Percentiles rank a stretch among this genome's conserved stretches.
phyloP scores from a whole-genome alignment of 1,140 invertebrate species.

The Arion vulgaris region DNA sequence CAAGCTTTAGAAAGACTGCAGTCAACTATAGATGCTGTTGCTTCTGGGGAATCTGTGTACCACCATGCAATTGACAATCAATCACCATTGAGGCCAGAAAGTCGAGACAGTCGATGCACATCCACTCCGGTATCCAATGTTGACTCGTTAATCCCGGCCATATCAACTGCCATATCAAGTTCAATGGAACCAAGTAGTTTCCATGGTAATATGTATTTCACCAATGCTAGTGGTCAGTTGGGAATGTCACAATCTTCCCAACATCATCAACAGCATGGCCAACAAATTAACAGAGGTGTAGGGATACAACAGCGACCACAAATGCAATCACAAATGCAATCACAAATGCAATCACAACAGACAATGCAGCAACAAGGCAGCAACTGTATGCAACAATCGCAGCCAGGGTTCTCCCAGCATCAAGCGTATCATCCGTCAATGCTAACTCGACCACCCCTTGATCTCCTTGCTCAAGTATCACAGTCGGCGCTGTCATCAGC shows the following conservation, averaged over 20 bases:
- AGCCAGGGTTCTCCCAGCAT: constrained; percentile 35
- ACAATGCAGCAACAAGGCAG: constrained; percentile 15
- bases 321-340: too few relatives aligned
- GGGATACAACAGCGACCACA: constrained; percentile 13
- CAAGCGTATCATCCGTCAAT: constrained; percentile 33
- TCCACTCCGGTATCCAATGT: not conserved
- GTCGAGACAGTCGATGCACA: constrained; percentile 12
- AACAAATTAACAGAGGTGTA: not conserved
- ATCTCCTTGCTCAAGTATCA: constrained; percentile 42
- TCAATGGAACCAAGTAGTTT: not conserved
- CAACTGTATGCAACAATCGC: constrained; percentile 35
- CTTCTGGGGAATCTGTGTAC: constrained; percentile 27
- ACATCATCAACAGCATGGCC: not conserved
- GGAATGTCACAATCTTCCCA: not conserved
- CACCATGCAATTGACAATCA: constrained; percentile 20
- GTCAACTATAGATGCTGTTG: constrained; percentile 38
- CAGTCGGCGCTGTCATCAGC: constrained; percentile 45
- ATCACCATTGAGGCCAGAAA: constrained; percentile 1
- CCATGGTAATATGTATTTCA: not conserved
- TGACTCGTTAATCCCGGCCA: constrained; percentile 1
- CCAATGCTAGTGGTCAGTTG: not conserved
- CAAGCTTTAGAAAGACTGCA: constrained; percentile 37
- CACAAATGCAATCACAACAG: constrained; percentile 12
- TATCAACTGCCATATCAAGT: not conserved
- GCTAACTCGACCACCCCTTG: constrained; percentile 42